phyloP scores from a whole-genome alignment of 2,888 invertebrate species.

The Schrankia costaestrigalis region DNA sequence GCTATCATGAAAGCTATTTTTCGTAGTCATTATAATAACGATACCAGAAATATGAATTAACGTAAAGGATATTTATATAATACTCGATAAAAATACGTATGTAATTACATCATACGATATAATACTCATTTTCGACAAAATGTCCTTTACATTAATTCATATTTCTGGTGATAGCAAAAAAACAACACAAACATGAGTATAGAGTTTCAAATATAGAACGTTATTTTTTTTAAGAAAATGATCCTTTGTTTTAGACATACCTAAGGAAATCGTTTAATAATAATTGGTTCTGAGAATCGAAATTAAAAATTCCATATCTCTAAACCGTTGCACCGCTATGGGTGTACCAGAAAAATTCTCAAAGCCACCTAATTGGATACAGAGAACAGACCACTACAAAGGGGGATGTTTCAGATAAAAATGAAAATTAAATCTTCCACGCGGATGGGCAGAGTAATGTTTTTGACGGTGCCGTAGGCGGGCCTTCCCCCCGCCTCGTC shows the following conservation, averaged over 20 bases:
- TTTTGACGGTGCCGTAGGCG: conserved; percentile 76
- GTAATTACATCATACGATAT: too few relatives aligned
- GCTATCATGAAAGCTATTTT: too few relatives aligned
- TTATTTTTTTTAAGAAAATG: too few relatives aligned
- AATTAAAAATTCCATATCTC: conserved; percentile 79
- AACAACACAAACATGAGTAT: too few relatives aligned
- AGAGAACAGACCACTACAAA: conserved; percentile 78
- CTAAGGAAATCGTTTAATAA: conserved; percentile 22
- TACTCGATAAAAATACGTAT: too few relatives aligned
- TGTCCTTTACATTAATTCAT: too few relatives aligned
- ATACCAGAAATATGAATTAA: too few relatives aligned
- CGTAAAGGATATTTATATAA: too few relatives aligned
- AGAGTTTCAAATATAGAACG: too few relatives aligned
- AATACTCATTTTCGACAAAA: too few relatives aligned
- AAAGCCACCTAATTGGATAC: conserved; percentile 79
- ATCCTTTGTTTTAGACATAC: conserved; percentile 24
- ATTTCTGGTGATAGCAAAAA: too few relatives aligned
- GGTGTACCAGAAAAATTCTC: conserved; percentile 68
- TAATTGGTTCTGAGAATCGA: conserved; percentile 34
- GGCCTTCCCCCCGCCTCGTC: conserved; percentile 23
- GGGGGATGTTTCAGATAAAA: conserved; percentile 81
- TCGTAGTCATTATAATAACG: too few relatives aligned
- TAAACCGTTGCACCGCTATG: conserved; percentile 51
- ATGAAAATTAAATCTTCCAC: conserved; percentile 82
- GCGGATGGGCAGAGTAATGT: conserved; percentile 79